Evolutionary conservation across 64 coral and sea anemone species (phyloP).

Genomic region (Stichodactyla helianthus): DNA sequence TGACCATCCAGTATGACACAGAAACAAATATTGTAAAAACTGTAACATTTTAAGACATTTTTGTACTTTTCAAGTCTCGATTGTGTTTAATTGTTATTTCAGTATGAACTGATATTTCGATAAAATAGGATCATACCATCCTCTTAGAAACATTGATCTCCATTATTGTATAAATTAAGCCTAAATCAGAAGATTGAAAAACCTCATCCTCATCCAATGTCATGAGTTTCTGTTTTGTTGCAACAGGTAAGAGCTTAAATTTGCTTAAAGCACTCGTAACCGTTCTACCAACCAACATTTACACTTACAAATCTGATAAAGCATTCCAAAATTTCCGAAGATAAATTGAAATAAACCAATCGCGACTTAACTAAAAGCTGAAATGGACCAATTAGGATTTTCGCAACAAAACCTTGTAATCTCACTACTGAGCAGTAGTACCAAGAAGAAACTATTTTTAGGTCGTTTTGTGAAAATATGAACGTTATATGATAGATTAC

Average conservation of each 20-base stretch:
- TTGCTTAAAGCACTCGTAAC: neutral
- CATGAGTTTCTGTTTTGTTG: no score
- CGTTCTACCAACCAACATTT: neutral
- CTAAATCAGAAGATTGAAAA: no score
- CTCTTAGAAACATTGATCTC: neutral
- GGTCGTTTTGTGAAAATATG: neutral
- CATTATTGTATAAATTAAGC: no score
- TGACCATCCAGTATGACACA: neutral
- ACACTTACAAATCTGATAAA: neutral
- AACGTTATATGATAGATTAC: neutral
- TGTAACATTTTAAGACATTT: no score
- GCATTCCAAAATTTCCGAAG: neutral
- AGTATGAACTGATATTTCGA: neutral
- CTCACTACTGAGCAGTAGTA: neutral
- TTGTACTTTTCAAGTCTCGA: neutral
- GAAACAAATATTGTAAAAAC: neutral
- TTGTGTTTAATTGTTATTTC: neutral
- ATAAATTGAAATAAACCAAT: neutral
- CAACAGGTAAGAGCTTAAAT: no score
- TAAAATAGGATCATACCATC: neutral
- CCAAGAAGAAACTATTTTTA: neutral
- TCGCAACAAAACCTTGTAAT: neutral
- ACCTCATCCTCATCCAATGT: no score
- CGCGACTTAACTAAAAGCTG: neutral
- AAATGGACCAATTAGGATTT: neutral